These are phyloP conservation scores for Xiphorhynchus elegans DNA, from an alignment of 2,113 vertebrate species.

Conservation along the genomic window DNA sequence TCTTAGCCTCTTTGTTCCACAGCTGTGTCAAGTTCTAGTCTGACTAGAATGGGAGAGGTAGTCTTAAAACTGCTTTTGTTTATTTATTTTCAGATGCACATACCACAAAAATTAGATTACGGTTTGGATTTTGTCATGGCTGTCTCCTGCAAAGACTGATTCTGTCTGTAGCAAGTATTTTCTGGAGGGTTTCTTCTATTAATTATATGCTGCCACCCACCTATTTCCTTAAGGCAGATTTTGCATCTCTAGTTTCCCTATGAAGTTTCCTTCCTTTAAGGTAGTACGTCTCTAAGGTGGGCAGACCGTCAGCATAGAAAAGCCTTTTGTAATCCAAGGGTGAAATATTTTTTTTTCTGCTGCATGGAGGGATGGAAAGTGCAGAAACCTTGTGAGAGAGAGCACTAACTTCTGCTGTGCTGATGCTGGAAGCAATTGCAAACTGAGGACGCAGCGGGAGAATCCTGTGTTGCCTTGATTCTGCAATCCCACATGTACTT, in stretches of 20 bases:
- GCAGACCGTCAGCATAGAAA: neutral
- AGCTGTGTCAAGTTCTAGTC: constrained; percentile 25
- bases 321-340: neutral
- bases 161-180: constrained; percentile 56
- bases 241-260: constrained; percentile 37
- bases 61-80: constrained; percentile 39
- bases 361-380: neutral
- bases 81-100: constrained; percentile 57
- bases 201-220: constrained; percentile 62
- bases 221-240: constrained; percentile 59
- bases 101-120: constrained; percentile 66
- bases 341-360: neutral
- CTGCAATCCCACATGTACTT: neutral
- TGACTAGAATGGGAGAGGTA: constrained; percentile 49
- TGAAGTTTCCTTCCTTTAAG: constrained; percentile 57
- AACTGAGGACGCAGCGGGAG: neutral
- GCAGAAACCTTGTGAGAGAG: neutral
- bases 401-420: neutral
- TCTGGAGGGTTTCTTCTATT: constrained; percentile 60
- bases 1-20: constrained; percentile 4
- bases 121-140: constrained; percentile 50
- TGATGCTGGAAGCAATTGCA: neutral
- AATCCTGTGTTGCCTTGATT: neutral
- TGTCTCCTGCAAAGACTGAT: constrained; percentile 52
- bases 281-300: neutral